Percentiles rank a stretch among this genome's conserved stretches.
phyloP scores from a whole-genome alignment of 2,113 vertebrate species.

The Toxostoma redivivum region DNA sequence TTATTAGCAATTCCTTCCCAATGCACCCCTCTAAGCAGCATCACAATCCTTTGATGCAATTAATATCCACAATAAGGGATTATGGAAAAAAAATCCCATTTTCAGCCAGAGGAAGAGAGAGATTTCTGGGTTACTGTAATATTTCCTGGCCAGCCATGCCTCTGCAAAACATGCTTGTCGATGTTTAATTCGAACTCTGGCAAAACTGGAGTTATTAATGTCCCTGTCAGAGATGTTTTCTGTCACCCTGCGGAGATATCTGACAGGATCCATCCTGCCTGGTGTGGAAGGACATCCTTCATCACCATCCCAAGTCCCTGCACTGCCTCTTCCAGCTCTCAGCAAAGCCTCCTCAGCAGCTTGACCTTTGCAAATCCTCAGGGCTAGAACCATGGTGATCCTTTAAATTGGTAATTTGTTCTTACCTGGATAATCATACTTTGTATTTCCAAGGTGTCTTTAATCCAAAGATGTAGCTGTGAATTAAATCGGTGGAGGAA shows the following conservation, averaged over 20 bases:
- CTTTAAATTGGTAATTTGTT: background rate
- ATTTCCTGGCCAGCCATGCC: background rate
- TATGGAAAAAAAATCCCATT: background rate
- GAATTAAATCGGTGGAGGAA: background rate
- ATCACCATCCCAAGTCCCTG: background rate
- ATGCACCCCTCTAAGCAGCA: background rate
- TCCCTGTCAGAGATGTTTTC: background rate
- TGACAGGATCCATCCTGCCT: background rate
- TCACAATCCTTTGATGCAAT: background rate
- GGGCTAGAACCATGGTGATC: background rate
- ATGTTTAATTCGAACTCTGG: background rate
- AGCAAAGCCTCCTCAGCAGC: background rate
- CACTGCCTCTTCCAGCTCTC: background rate
- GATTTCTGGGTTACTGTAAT: background rate
- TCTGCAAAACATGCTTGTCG: fast-evolving
- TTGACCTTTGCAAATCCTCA: background rate
- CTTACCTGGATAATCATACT: background rate
- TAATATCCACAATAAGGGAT: background rate
- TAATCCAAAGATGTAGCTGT: background rate
- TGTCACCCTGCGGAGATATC: background rate
- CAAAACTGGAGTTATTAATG: background rate
- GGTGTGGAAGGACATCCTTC: background rate
- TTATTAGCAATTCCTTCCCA: background rate
- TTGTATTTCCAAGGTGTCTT: background rate
- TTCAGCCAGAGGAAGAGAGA: background rate